A percentile compares a stretch with the other conserved stretches of the same genome.
phyloP scores from a whole-genome alignment of 2,888 invertebrate species.

The Hirudinaria manillensis region DNA sequence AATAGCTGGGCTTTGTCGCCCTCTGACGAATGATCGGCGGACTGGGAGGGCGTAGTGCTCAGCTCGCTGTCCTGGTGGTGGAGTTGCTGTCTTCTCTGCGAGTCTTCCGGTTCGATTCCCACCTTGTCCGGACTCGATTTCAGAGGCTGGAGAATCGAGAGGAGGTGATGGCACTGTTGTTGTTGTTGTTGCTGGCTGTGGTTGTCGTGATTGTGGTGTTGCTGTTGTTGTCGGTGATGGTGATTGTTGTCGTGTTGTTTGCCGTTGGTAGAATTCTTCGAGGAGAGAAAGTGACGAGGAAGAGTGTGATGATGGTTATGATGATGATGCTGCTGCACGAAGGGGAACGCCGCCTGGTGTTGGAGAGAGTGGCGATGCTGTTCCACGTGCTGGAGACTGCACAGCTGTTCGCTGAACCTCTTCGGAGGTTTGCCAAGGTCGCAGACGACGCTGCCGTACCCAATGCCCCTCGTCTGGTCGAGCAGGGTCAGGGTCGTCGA shows the following conservation, averaged over 20 bases:
- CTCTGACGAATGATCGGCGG: background rate
- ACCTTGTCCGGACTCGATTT: background rate
- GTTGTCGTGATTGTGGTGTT: background rate
- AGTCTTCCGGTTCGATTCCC: background rate
- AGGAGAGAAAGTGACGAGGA: slow-evolving; percentile 11
- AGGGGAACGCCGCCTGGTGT: background rate
- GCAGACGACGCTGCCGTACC: slow-evolving; percentile 19
- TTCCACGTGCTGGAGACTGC: background rate
- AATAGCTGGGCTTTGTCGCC: background rate
- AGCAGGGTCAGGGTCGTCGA: slow-evolving; percentile 26
- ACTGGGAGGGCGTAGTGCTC: background rate
- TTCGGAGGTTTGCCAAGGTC: background rate
- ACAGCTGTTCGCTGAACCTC: slow-evolving; percentile 10
- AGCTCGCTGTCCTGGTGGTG: background rate
- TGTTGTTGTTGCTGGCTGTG: slow-evolving; percentile 1
- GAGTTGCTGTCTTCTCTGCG: background rate
- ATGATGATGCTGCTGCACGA: background rate
- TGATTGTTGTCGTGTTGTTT: background rate
- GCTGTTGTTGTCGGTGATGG: background rate
- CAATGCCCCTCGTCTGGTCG: slow-evolving; percentile 14
- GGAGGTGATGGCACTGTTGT: slow-evolving; percentile 14
- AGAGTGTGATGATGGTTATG: background rate
- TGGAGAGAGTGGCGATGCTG: slow-evolving; percentile 4
- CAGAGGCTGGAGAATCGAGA: background rate
- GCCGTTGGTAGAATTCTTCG: background rate